A percentile compares a stretch with the other conserved stretches of the same genome.
Evolutionary conservation across 2,888 invertebrate genomes (phyloP).

Genomic region (Marasmarcha lunaedactyla): DNA sequence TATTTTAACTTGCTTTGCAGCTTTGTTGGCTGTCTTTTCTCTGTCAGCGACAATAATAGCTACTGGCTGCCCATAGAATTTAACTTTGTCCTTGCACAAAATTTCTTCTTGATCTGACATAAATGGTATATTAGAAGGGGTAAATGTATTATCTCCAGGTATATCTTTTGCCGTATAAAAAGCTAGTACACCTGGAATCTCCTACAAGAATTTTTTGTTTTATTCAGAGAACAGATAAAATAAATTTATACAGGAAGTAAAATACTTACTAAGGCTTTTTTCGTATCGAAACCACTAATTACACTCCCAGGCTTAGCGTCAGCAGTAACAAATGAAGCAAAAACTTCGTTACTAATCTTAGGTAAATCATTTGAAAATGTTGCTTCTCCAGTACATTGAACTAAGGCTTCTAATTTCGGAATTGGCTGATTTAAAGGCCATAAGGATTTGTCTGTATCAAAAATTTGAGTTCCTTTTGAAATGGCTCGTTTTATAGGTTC

Average conservation of each 20-base stretch:
- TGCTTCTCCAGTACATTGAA: slow-evolving; percentile 68
- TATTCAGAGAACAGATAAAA: too few relatives aligned
- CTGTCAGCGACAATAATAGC: slow-evolving; percentile 76
- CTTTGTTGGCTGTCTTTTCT: slow-evolving; percentile 63
- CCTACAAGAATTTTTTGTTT: slow-evolving; percentile 36
- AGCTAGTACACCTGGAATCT: slow-evolving; percentile 68
- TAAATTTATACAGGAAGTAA: too few relatives aligned
- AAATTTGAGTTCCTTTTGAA: slow-evolving; percentile 72
- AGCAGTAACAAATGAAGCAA: slow-evolving; percentile 73
- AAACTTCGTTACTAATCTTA: slow-evolving; percentile 54
- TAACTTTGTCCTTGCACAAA: slow-evolving; percentile 49
- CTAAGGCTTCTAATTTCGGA: slow-evolving; percentile 61
- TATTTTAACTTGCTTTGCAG: slow-evolving; percentile 62
- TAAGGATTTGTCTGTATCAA: slow-evolving; percentile 64
- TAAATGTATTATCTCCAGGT: slow-evolving; percentile 61
- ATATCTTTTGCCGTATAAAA: slow-evolving; percentile 73
- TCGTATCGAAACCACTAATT: slow-evolving; percentile 57
- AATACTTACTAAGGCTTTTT: slow-evolving; percentile 39
- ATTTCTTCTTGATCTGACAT: slow-evolving; percentile 31
- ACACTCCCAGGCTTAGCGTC: slow-evolving; percentile 19
- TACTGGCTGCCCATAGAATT: slow-evolving; percentile 74
- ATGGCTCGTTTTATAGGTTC: slow-evolving; percentile 39
- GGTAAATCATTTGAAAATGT: slow-evolving; percentile 71
- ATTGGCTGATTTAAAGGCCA: slow-evolving; percentile 76
- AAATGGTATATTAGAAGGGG: slow-evolving; percentile 9